Evolutionary conservation across 2,113 vertebrate species (phyloP).

Genomic region (Etheostoma spectabile): DNA sequence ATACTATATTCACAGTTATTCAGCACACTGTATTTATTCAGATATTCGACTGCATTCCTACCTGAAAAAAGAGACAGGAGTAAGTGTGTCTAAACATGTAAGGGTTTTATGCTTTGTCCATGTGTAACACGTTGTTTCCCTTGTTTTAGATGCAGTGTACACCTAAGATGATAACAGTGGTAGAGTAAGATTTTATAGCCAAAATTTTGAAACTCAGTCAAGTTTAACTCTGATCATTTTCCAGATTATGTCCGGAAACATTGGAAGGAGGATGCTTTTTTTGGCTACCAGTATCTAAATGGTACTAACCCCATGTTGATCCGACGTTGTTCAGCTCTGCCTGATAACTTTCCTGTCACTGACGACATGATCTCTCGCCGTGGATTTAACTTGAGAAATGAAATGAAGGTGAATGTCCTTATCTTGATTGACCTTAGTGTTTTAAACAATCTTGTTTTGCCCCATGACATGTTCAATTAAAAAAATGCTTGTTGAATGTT

Average conservation of each 20-base stretch:
- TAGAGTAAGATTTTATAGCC: not conserved
- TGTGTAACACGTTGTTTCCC: not conserved
- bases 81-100: not conserved
- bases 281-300: slow-evolving; percentile 92
- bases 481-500: no score
- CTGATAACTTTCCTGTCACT: slow-evolving; percentile 88
- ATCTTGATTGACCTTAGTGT: not conserved
- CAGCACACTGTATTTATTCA: not conserved
- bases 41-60: no score
- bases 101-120: not conserved
- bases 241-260: slow-evolving; percentile 69
- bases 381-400: slow-evolving; percentile 79
- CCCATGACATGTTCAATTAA: not conserved
- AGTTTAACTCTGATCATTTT: not conserved
- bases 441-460: not conserved
- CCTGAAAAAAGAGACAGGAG: not conserved
- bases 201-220: not conserved
- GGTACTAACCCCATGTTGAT: slow-evolving; percentile 92
- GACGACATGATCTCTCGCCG: slow-evolving; percentile 85
- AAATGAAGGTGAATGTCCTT: slow-evolving; percentile 84
- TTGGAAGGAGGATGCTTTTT: slow-evolving; percentile 91
- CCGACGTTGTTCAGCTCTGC: slow-evolving; percentile 76
- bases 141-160: not conserved
- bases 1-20: not conserved
- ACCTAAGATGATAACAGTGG: not conserved